These are phyloP conservation scores for Molossus alvarezi DNA, from an alignment of 2,797 vertebrate species.

Conservation along the genomic window DNA sequence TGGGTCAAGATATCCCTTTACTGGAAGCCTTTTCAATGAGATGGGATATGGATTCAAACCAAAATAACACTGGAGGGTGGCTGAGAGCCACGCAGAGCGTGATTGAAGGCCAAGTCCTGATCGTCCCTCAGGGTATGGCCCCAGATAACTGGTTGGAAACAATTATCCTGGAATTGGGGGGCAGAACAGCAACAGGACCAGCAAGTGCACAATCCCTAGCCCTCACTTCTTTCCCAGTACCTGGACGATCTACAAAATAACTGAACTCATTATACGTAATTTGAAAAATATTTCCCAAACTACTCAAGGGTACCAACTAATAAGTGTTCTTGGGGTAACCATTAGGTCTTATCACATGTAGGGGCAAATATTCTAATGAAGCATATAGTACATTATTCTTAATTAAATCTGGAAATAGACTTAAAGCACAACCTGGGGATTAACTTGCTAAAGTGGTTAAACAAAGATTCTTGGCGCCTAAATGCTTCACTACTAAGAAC, in stretches of 20 bases:
- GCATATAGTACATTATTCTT: slow-evolving; percentile 50
- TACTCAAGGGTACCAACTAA: slow-evolving; percentile 77
- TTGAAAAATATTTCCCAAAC: slow-evolving; percentile 79
- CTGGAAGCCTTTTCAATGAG: slow-evolving; percentile 28
- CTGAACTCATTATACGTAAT: slow-evolving; percentile 73
- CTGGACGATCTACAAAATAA: slow-evolving; percentile 72
- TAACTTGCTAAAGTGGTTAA: slow-evolving; percentile 75
- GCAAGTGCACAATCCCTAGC: not conserved
- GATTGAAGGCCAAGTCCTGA: not conserved
- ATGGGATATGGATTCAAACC: not conserved
- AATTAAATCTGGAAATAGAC: slow-evolving; percentile 71
- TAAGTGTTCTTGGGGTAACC: slow-evolving; percentile 66
- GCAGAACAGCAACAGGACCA: not conserved
- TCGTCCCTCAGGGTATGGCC: not conserved
- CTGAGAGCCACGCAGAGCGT: not conserved
- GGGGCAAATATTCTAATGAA: slow-evolving; percentile 63
- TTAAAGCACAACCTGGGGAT: slow-evolving; percentile 65
- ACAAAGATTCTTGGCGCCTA: slow-evolving; percentile 76
- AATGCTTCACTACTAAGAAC: slow-evolving; percentile 27
- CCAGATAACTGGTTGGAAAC: not conserved
- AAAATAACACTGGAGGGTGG: not conserved
- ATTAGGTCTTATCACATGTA: slow-evolving; percentile 73
- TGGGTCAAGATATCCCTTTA: not conserved
- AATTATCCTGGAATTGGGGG: not conserved
- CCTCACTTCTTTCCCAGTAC: not conserved